Evolutionary conservation across 1,140 invertebrate species (phyloP).

Genomic region (Drosophila miranda): DNA sequence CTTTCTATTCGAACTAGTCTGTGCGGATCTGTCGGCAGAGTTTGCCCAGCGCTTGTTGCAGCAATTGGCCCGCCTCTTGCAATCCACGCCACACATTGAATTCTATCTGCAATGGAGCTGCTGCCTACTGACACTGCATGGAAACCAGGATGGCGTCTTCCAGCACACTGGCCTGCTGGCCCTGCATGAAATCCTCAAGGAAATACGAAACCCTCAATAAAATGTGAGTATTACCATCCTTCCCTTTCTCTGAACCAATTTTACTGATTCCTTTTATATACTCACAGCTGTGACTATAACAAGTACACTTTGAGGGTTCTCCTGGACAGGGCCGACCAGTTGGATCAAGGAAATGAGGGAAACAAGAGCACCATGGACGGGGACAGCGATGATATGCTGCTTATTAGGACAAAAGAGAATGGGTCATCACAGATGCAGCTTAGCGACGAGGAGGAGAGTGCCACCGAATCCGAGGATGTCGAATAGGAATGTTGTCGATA

Average conservation of each 20-base stretch:
- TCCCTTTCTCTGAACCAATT: neutral
- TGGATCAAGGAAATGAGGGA: constrained; percentile 50
- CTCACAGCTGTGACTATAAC: constrained; percentile 89
- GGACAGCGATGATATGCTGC: constrained; percentile 71
- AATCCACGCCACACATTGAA: constrained; percentile 91
- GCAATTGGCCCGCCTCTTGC: constrained; percentile 88
- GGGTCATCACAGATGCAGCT: constrained; percentile 34
- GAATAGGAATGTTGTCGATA: neutral
- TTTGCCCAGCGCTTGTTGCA: constrained; percentile 90
- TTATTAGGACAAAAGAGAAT: constrained; percentile 50
- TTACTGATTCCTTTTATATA: neutral
- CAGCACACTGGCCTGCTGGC: constrained; percentile 87
- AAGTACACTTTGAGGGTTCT: constrained; percentile 89
- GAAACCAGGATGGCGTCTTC: constrained; percentile 82
- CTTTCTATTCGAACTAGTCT: constrained; percentile 89
- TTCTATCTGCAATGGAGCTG: constrained; percentile 94
- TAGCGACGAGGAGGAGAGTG: constrained; percentile 53
- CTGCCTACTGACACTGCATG: constrained; percentile 86
- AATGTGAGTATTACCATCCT: constrained; percentile 87
- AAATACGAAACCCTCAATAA: constrained; percentile 92
- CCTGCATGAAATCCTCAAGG: constrained; percentile 90
- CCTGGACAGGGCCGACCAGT: constrained; percentile 83
- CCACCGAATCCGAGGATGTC: constrained; percentile 34
- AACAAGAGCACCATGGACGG: constrained; percentile 1
- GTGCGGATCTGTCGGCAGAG: constrained; percentile 87